These are phyloP conservation scores for Chaetophractus vellerosus DNA, from an alignment of 2,797 vertebrate genomes.

Conservation along the genomic window DNA sequence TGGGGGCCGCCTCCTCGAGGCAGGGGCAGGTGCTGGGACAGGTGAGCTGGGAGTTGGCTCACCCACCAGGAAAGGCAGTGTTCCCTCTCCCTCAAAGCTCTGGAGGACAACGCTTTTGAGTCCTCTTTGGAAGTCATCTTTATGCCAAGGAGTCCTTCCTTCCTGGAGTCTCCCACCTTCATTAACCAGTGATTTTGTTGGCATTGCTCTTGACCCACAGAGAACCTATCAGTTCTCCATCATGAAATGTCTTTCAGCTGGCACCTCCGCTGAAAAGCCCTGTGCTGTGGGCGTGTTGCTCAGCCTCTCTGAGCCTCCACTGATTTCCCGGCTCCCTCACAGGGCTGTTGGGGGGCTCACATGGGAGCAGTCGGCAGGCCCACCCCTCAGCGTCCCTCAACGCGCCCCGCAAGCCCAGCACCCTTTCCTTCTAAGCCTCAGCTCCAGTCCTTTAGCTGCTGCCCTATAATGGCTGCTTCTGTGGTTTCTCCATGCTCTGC, in stretches of 20 bases:
- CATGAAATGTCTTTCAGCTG: not conserved
- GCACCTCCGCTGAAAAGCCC: not conserved
- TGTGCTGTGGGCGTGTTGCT: not conserved
- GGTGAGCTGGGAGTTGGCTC: not conserved
- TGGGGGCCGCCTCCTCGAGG: too few relatives aligned
- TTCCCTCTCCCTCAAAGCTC: too few relatives aligned
- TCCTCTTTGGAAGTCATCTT: not conserved
- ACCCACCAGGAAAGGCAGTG: not conserved
- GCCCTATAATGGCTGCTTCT: not conserved
- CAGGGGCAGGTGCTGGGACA: fast-evolving
- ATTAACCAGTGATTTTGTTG: not conserved
- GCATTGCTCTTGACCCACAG: not conserved
- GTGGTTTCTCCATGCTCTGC: not conserved
- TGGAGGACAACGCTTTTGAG: not conserved
- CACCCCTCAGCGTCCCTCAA: fast-evolving
- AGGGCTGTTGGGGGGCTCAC: not conserved
- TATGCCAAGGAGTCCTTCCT: fast-evolving
- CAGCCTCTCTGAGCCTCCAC: not conserved
- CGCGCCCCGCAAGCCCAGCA: fast-evolving
- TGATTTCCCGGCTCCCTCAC: too few relatives aligned
- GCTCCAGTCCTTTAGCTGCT: too few relatives aligned
- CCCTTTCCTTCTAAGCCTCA: not conserved
- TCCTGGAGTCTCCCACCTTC: not conserved
- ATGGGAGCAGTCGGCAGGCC: not conserved
- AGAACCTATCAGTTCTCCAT: not conserved